phyloP scores from a whole-genome alignment of 1,140 invertebrate genomes.

The Bombus waltoni region DNA sequence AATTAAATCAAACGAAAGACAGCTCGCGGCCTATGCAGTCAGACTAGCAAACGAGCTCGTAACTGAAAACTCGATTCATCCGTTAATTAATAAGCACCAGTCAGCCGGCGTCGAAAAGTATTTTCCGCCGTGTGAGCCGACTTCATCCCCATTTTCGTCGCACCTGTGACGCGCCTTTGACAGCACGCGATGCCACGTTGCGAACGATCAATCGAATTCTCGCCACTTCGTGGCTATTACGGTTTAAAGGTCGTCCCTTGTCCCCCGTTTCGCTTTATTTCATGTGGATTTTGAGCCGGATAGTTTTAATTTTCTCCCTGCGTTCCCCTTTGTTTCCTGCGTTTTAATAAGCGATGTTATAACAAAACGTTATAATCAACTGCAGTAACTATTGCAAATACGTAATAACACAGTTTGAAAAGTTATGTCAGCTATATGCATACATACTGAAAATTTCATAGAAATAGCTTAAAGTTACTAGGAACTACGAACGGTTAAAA shows the following conservation, averaged over 20 bases:
- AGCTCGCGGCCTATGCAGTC: neutral
- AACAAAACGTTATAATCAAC: no score
- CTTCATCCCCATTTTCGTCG: constrained; percentile 3
- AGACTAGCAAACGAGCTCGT: constrained; percentile 35
- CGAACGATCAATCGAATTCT: constrained; percentile 21
- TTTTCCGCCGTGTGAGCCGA: constrained; percentile 8
- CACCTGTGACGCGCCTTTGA: constrained; percentile 42
- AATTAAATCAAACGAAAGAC: constrained; percentile 53
- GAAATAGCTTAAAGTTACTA: no score
- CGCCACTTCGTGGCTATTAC: neutral
- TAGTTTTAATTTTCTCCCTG: neutral
- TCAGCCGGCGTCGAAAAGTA: constrained; percentile 3
- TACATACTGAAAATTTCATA: no score
- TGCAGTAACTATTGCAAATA: no score
- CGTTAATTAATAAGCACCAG: constrained; percentile 40
- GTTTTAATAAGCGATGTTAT: no score
- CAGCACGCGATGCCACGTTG: neutral
- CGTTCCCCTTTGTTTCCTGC: neutral
- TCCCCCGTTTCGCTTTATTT: neutral
- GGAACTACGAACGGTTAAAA: no score
- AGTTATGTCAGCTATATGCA: no score
- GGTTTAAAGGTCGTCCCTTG: neutral
- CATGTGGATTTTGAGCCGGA: neutral
- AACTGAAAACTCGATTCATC: constrained; percentile 48
- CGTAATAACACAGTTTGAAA: no score